Evolutionary conservation across 2,888 invertebrate species (phyloP), one percentile per base, ranked within the genome.

Genomic region (Patella pellucida): DNA sequence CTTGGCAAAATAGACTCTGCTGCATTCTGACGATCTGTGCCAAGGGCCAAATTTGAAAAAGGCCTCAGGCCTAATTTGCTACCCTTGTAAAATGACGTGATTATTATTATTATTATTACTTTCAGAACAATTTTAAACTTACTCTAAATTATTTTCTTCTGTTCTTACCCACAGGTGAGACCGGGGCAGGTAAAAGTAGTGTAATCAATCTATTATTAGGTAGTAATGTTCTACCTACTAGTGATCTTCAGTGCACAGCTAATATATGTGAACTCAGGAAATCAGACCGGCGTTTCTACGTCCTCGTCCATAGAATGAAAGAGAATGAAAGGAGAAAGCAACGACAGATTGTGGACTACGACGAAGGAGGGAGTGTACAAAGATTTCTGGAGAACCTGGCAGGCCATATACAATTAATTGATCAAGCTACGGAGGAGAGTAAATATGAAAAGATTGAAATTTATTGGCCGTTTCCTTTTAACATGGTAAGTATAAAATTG

Each of bases 181-280:
- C 86, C 31, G 87, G 87, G 0, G 83, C 88, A 0, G 88, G 88
- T 9, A 88, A 88, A 78, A 85, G 86, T 73, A 85, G 83, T 71
- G 78, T 88, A n/a, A 81, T 88, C 56, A 88, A 88, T 78, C 81
- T 88, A 3, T 62, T 88, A 14, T 81, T 86, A 1, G 86, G 85
- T 16, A 72, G 69, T 3, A 82, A 84, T 27, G 69, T 88, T 11
- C 79, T 88, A 27, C 88, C 88, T 0, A 82, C 84, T 11, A 78
- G 79, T 68, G 73, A 75, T n/a, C 78, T 86, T 7, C 80, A 81
- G 62, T 85, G 86, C 51, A 85, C 88, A 0, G 83, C 83, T 69
- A 85, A 84, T 11, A 80, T 86, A 19, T 84, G 85, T 77, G 88
- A 88, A 72, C 78, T 87, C 31, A 77, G 85, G 12, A 72, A 79